Evolutionary conservation across 2,797 vertebrate genomes (phyloP), one percentile per base, ranked within the genome.

Genomic region (Lagocephalus sceleratus): DNA sequence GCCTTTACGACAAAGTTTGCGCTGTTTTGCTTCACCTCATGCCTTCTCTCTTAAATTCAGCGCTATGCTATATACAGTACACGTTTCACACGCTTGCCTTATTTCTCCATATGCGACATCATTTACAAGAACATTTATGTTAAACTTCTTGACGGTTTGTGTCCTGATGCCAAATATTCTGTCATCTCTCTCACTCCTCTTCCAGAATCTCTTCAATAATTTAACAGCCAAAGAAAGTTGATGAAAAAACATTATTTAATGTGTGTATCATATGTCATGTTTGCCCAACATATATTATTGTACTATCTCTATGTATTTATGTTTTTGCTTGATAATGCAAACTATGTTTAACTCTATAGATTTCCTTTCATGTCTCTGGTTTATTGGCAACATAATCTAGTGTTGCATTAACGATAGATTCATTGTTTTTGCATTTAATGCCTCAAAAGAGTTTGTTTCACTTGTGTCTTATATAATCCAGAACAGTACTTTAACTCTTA

Each of bases 71-170:
- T 39, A 39, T 9, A 41, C 3, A 41, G 29, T 41, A 41, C 17
- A 41, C 17, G 17, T 71, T 59, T 69, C 53, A 71, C 60, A 66
- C 43, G 68, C 57, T 72, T 74, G 61, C 66, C 54, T 81, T 69
- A 68, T 65, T 69, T 81, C 44, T 75, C 54, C 57, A 42, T 40
- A 32, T 32, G 50, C 20, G 55, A 54, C 19, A 21, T 17, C 11
- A 71, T 64, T 53, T 48, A 59, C 39, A 5, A 63, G 56, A 42
- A 20, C 42, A 39, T 42, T 48, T 17, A 20, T 54, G 23, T 60
- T 61, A 1, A 25, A 3, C 22, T 44, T 3, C 56, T 39, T 42
- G n/a, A 20, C 32, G 47, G 21, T 35, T 46, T 45, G 49, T 57
- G 19, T 51, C 21, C 5, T 20, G 19, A 62, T 47, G 38, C 43